Conservation (phyloP, 2,797 vertebrate species). For the Anguilla pacifica region DNA sequence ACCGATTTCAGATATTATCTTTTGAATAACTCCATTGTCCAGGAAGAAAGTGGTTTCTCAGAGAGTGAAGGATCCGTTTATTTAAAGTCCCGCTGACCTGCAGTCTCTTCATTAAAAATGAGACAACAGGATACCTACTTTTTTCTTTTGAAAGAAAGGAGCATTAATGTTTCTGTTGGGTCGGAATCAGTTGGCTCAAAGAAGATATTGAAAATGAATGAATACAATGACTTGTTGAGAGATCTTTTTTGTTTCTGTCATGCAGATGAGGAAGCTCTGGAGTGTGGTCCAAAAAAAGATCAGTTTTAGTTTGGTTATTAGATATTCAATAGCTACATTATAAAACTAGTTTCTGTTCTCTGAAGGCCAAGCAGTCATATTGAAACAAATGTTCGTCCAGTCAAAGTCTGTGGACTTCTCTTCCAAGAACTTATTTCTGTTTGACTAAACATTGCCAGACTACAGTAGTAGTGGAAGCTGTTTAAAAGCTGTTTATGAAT, state of each 20-base stretch:
- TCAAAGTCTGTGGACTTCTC: slow-evolving; percentile 1
- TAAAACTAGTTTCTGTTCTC: slow-evolving; percentile 11
- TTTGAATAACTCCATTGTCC: neutral
- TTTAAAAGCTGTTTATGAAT: neutral
- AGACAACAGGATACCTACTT: slow-evolving; percentile 4
- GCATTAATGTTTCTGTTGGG: neutral
- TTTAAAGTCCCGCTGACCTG: slow-evolving; percentile 3
- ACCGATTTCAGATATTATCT: slow-evolving; percentile 10
- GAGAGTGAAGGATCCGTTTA: neutral
- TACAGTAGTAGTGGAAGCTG: neutral
- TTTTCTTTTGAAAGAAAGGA: neutral
- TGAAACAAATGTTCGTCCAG: neutral
- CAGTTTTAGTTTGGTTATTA: neutral
- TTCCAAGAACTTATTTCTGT: neutral
- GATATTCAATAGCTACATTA: neutral
- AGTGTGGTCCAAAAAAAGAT: neutral
- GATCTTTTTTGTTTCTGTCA: neutral
- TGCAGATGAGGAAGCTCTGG: neutral
- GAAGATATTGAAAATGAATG: neutral
- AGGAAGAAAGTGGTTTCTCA: neutral
- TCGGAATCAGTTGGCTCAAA: neutral
- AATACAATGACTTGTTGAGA: neutral
- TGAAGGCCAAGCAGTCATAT: neutral
- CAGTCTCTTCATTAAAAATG: slow-evolving; percentile 1
- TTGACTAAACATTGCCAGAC: slow-evolving; percentile 5